Base-by-base conservation (phyloP, 2,888 invertebrate species). In the Lochmaea capreae region DNA sequence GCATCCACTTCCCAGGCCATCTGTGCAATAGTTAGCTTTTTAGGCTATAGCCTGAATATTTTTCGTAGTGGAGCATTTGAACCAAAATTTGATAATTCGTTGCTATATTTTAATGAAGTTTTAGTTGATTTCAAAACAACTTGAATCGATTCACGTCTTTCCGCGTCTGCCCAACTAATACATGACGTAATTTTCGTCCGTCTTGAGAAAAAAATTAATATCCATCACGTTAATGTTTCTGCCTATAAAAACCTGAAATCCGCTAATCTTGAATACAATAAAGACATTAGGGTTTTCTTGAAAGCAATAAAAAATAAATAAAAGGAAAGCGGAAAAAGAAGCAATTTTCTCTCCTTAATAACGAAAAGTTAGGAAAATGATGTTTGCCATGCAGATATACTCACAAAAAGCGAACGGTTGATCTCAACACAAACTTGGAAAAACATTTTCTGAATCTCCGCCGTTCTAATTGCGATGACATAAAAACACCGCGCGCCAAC, bases 391-490 rank as follows among this genome's bases (percentile, higher is more conserved):
- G 78, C 80, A 81, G 80, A 83, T 82, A 81, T 79, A 79, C 76
- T 79, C 79, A 18, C 69, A 72, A 72, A 75, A 75, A 72, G 66
- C 58, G 67, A 72, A 74, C 65, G 43, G 68, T 65, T 71, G 68
- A 74, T 72, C 68, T 68, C 61, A 33, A 49, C 65, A 61, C 59
- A 70, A 81, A 82, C 78, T 82, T 82, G 84, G 84, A 84, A 85
- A 85, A 84, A 84, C 84, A 83, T 82, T 83, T 81, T 79, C 81
- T 81, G 85, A 86, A 85, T 85, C 85, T 85, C 85, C 83, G 84
- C 78, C 83, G 85, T 83, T 84, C 85, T 86, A 86, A 86, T 86
- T 86, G 86, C 86, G 81, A 83, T 81, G 84, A 84, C 85, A 85
- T 83, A 86, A 87, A 86, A 87, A 87, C 85, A 82, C 81, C 80